Conservation (phyloP, 1,140 invertebrate species). For the Listronotus oregonensis region DNA sequence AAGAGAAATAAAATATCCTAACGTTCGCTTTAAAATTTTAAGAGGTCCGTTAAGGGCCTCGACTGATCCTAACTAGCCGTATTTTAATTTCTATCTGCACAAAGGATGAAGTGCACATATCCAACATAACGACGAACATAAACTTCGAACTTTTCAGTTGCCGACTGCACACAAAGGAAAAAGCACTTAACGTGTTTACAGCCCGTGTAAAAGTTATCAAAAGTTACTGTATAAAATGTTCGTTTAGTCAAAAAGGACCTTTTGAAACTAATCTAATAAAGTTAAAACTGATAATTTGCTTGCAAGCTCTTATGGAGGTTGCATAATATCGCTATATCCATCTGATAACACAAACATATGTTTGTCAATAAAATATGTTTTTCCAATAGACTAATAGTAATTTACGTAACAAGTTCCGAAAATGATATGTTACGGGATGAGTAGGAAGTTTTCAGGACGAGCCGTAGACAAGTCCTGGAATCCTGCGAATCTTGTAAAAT, state of each 20-base stretch:
- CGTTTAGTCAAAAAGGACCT: constrained; percentile 26
- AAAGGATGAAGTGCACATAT: constrained; percentile 22
- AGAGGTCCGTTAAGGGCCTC: constrained; percentile 12
- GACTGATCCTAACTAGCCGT: constrained; percentile 13
- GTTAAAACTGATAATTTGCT: constrained; percentile 14
- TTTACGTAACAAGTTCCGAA: no score
- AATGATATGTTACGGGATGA: no score
- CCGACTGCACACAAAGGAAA: constrained; percentile 22
- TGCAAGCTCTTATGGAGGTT: no score
- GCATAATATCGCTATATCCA: neutral
- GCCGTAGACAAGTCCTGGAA: no score
- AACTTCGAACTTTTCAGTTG: constrained; percentile 17
- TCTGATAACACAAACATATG: neutral
- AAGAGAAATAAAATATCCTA: neutral
- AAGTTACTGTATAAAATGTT: constrained; percentile 31
- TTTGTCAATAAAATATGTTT: no score
- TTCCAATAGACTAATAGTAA: no score
- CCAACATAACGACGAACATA: constrained; percentile 15
- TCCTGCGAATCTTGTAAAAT: no score
- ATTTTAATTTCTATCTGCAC: constrained; percentile 27
- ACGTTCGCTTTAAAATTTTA: constrained; percentile 16
- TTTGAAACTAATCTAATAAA: constrained; percentile 33
- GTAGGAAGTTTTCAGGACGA: no score
- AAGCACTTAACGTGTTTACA: constrained; percentile 32
- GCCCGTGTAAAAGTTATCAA: constrained; percentile 36